A percentile compares a stretch with the other conserved stretches of the same genome.
phyloP scores from a whole-genome alignment of 2,797 vertebrate genomes.

The Gymnoscopelus braueri region DNA sequence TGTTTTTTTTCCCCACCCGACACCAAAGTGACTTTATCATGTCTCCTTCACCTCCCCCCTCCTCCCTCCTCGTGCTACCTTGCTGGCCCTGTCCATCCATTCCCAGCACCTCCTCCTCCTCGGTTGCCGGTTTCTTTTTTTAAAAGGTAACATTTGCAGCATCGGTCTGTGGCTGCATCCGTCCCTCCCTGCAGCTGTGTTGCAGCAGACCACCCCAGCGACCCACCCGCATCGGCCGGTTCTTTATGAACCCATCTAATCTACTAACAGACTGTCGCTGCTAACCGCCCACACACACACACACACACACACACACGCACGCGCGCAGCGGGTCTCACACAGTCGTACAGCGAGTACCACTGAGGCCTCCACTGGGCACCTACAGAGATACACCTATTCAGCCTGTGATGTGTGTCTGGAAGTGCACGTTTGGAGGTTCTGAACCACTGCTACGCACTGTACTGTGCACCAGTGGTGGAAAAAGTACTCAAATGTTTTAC shows the following conservation, averaged over 20 bases:
- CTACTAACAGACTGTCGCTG: not conserved
- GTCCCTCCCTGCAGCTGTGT: not conserved
- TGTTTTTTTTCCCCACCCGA: slow-evolving; percentile 55
- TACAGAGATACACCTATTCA: too few species aligned
- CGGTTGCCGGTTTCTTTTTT: not conserved
- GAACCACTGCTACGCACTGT: too few species aligned
- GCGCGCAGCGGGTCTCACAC: slow-evolving; percentile 2
- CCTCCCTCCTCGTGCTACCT: slow-evolving; percentile 4
- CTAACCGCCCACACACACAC: not conserved
- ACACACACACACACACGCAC: slow-evolving; percentile 11
- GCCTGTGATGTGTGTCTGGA: too few species aligned
- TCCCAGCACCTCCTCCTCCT: not conserved
- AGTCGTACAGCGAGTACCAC: not conserved
- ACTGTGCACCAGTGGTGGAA: too few species aligned
- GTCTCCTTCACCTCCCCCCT: not conserved
- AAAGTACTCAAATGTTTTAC: too few species aligned
- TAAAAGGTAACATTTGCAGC: not conserved
- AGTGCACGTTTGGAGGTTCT: too few species aligned
- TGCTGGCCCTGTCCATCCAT: slow-evolving; percentile 9
- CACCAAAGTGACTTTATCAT: slow-evolving; percentile 43
- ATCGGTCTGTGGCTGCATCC: not conserved
- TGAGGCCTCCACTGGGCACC: too few species aligned
- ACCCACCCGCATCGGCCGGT: slow-evolving; percentile 13
- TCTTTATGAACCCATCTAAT: not conserved
- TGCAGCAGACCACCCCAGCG: not conserved